These are phyloP conservation scores for Lasius fuliginosus DNA, from an alignment of 2,888 invertebrate genomes.

Conservation along the genomic window DNA sequence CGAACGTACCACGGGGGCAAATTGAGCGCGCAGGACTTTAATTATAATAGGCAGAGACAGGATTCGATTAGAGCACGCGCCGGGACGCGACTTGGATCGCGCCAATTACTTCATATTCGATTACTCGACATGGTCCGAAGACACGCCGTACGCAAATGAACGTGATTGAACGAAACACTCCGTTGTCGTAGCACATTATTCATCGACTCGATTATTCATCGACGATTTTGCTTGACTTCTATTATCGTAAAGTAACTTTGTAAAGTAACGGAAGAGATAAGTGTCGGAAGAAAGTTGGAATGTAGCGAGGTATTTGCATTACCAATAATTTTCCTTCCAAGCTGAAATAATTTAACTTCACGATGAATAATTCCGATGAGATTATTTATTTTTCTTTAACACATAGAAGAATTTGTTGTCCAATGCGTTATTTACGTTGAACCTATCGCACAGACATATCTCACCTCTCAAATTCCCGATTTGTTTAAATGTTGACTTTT, in stretches of 20 bases:
- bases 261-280: background rate
- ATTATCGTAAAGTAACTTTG: background rate
- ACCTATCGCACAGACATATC: background rate
- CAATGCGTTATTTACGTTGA: background rate
- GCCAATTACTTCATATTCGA: conserved; percentile 48
- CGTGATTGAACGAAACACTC: conserved; percentile 1
- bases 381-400: conserved; percentile 18
- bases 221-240: background rate
- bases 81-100: conserved; percentile 39
- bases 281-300: background rate
- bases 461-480: background rate
- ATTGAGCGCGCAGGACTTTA: conserved; percentile 32
- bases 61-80: conserved; percentile 48
- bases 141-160: background rate
- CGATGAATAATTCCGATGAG: background rate
- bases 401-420: background rate
- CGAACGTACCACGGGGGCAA: conserved; percentile 21
- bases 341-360: background rate
- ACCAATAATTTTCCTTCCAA: background rate
- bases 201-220: background rate
- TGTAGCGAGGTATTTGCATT: background rate
- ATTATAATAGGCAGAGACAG: conserved; percentile 52
- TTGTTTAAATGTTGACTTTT: conserved; percentile 4
- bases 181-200: background rate
- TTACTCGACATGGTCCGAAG: conserved; percentile 34